Percentiles rank a stretch among this genome's conserved stretches.
phyloP scores from a whole-genome alignment of 2,113 vertebrate genomes.

The Pygoscelis antarcticus region DNA sequence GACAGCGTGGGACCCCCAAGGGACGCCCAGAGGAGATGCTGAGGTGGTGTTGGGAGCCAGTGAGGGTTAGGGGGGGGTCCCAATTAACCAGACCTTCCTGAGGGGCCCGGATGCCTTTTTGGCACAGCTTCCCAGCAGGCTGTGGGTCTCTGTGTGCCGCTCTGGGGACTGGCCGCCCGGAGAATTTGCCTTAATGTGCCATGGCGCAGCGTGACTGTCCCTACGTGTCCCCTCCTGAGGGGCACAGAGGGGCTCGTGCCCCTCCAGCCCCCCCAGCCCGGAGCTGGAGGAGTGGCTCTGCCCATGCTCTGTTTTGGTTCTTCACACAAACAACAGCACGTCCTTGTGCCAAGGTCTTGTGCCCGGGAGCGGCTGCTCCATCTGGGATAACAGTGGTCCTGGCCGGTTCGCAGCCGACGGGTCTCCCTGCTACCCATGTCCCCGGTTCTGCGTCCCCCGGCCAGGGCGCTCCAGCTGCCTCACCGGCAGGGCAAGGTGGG shows the following conservation, averaged over 20 bases:
- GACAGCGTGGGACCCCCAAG: not conserved
- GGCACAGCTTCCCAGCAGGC: not conserved
- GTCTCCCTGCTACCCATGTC: fast-evolving
- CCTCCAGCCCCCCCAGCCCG: not conserved
- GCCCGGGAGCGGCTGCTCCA: not conserved
- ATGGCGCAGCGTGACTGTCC: not conserved
- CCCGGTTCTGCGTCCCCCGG: not conserved
- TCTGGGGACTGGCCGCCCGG: not conserved
- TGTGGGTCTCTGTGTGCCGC: fast-evolving
- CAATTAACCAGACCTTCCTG: not conserved
- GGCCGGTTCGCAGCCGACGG: fast-evolving
- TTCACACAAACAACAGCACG: not conserved
- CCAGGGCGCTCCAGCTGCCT: no score
- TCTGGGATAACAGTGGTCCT: not conserved
- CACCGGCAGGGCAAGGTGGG: not conserved
- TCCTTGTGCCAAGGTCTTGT: slow-evolving; percentile 41
- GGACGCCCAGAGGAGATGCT: not conserved
- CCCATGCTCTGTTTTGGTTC: not conserved
- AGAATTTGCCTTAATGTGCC: fast-evolving
- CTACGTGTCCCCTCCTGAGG: not conserved
- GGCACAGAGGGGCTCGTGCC: fast-evolving
- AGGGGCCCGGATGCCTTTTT: not conserved
- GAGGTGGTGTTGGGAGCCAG: not conserved
- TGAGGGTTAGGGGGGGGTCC: not conserved
- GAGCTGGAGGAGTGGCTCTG: not conserved